A percentile compares a stretch with the other conserved stretches of the same genome.
phyloP scores from a whole-genome alignment of 2,113 vertebrate species.

The Empidonax traillii region DNA sequence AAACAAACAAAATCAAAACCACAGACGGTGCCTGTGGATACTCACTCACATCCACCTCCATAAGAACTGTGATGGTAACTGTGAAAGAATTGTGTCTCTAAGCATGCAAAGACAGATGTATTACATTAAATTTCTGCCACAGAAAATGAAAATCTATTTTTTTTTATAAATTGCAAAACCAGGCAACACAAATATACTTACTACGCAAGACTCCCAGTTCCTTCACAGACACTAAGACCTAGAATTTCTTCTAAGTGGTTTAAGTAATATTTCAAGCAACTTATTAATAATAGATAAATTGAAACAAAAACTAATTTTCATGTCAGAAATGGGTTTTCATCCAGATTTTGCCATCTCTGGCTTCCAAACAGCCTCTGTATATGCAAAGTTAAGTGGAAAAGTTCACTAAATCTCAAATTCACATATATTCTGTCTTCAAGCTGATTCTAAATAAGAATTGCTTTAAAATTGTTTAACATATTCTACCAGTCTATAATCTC shows the following conservation, averaged over 20 bases:
- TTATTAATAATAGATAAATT: not conserved
- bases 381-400: not conserved
- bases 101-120: constrained; percentile 19
- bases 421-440: not conserved
- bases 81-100: not conserved
- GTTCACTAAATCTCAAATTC: constrained; percentile 35
- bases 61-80: constrained; percentile 12
- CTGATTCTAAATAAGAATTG: constrained; percentile 30
- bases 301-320: not conserved
- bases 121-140: not conserved
- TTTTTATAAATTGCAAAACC: not conserved
- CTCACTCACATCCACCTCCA: not conserved
- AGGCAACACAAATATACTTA: not conserved
- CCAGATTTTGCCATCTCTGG: constrained; percentile 11
- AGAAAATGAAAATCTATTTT: not conserved
- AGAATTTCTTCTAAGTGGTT: not conserved
- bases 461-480: not conserved
- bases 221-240: not conserved
- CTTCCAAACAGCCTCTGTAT: not conserved
- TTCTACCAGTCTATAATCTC: not conserved
- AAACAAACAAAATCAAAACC: constrained; percentile 11
- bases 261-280: not conserved
- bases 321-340: constrained; percentile 14
- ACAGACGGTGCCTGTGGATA: not conserved
- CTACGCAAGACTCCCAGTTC: not conserved